Evolutionary conservation across 1,140 invertebrate genomes (phyloP), one percentile per base, ranked within the genome.

Genomic region (Bombus fervidus): DNA sequence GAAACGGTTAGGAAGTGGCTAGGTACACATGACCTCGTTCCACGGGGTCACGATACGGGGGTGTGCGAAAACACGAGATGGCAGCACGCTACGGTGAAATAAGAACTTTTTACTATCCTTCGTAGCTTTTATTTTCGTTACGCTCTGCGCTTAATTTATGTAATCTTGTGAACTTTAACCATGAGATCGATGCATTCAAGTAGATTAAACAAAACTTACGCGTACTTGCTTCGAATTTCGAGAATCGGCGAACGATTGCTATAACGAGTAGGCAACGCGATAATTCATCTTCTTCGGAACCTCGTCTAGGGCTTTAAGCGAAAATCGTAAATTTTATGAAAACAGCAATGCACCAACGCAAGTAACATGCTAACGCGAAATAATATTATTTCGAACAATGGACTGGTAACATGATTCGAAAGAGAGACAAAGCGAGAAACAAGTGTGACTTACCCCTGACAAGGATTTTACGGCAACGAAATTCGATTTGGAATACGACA

Each of bases 11-110:
- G 59, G 62, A 57, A 83, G 73, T 39, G 66, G 69, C 64, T 72
- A 62, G 88, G 81, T 86, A 83, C 80, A 81, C 87, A 87, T 89
- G 87, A 89, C 88, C 87, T 62, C 88, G 87, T 89, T 86, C 76
- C 53, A 62, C 73, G 80, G 72, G 88, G 88, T 89, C 87, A 89
- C 84, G 76, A 89, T 80, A 83, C 72, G 47, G 43, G 37, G 37
- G 37, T 37, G 53, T 59, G 5, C 39, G 28, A 84, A 86, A 86
- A 64, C 87, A 53, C 87, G 85, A 89, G 88, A 89, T 86, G 88
- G 87, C 88, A 89, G 88, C 88, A 89, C 87, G 73, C 43, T 78
- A 73, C 87, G 88, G 68, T 10, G n/a, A 59, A 62, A 77, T 34
- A 72, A 80, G 81, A 85, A 39, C 62, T 85, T 73, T 39, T 15